Conservation (phyloP, 2,113 vertebrate species). For the Paramisgurnus dabryanus region DNA sequence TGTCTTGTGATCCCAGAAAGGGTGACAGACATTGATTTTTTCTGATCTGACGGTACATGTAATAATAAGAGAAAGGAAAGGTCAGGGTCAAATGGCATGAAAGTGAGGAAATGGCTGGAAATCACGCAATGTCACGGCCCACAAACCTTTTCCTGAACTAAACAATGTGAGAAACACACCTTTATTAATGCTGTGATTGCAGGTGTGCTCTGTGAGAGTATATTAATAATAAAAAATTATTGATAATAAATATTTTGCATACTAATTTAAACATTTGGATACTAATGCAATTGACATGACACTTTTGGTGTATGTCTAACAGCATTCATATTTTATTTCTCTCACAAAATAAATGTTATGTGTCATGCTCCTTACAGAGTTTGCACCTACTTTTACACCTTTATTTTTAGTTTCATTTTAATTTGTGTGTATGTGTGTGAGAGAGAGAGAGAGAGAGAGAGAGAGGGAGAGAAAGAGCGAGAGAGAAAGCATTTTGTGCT, state of each 20-base stretch:
- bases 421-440: not conserved
- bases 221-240: not conserved
- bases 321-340: not conserved
- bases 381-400: not conserved
- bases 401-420: not conserved
- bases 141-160: constrained; percentile 13
- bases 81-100: constrained; percentile 71
- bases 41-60: constrained; percentile 61
- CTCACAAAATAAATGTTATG: not conserved
- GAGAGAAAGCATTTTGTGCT: constrained; percentile 48
- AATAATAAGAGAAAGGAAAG: constrained; percentile 67
- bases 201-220: not conserved
- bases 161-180: not conserved
- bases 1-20: constrained; percentile 63
- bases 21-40: constrained; percentile 72
- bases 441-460: not conserved
- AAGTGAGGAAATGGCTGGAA: constrained; percentile 61
- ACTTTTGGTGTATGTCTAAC: not conserved
- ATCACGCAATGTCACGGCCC: constrained; percentile 53
- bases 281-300: not conserved
- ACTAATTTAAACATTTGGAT: not conserved
- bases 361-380: too few species aligned
- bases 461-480: constrained; percentile 17
- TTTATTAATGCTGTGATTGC: not conserved
- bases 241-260: too few species aligned